phyloP scores from a whole-genome alignment of 2,797 vertebrate species.

The Artibeus jamaicensis region DNA sequence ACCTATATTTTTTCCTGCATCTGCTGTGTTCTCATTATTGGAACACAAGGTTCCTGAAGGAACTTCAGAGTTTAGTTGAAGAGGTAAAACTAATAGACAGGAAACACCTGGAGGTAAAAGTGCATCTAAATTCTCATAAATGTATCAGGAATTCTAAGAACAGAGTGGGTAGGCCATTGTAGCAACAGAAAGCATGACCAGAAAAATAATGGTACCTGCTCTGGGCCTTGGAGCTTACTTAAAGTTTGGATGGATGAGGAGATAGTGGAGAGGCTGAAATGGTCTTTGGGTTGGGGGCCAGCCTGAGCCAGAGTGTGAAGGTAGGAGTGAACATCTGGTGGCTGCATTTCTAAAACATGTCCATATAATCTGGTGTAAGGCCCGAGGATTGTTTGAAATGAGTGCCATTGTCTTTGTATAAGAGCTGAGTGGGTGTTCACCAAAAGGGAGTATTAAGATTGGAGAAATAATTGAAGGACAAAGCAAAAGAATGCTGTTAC shows the following conservation, averaged over 20 bases:
- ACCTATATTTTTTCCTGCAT: background rate
- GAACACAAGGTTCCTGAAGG: background rate
- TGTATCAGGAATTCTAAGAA: background rate
- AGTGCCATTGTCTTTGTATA: background rate
- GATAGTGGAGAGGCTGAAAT: background rate
- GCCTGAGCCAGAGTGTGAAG: background rate
- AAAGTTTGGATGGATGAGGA: background rate
- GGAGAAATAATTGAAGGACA: background rate
- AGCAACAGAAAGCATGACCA: background rate
- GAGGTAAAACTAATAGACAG: background rate
- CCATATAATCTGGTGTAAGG: background rate
- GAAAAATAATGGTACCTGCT: background rate
- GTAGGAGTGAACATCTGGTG: background rate
- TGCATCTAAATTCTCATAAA: background rate
- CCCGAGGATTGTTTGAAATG: background rate
- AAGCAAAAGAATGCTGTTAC: background rate
- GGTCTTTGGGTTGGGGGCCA: background rate
- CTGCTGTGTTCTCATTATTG: constrained; percentile 15
- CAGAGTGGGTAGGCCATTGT: background rate
- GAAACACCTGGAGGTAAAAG: background rate
- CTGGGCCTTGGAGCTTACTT: background rate
- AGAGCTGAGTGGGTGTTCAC: background rate
- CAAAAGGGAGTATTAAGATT: background rate
- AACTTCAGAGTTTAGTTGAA: background rate
- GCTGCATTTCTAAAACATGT: background rate